Percentiles rank a stretch among this genome's conserved stretches.
phyloP scores from a whole-genome alignment of 2,113 vertebrate genomes.

The Ardeotis arabs region DNA sequence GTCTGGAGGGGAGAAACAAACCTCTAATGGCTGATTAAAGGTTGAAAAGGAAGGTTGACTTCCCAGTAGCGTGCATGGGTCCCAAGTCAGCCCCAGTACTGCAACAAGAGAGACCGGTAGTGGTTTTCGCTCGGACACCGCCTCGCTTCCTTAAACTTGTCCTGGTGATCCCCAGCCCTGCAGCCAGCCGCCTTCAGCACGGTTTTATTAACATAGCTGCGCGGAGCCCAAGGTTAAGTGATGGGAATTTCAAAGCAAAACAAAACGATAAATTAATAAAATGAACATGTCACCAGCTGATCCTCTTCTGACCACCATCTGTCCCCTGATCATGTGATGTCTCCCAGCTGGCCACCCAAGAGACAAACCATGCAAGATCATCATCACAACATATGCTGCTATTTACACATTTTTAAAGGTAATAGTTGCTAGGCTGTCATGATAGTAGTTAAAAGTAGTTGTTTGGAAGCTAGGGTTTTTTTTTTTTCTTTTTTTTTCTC shows the following conservation, averaged over 20 bases:
- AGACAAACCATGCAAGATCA: conserved; percentile 59
- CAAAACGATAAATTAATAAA: conserved; percentile 61
- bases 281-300: conserved; percentile 64
- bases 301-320: conserved; percentile 72
- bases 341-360: conserved; percentile 67
- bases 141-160: background rate
- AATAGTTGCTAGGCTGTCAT: conserved; percentile 55
- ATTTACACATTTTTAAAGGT: conserved; percentile 67
- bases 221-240: conserved; percentile 41
- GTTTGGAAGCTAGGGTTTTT: conserved; percentile 8
- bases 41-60: background rate
- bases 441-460: conserved; percentile 40
- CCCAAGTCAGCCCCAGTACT: background rate
- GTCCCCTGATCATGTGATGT: conserved; percentile 66
- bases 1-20: background rate
- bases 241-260: conserved; percentile 16
- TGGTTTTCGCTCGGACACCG: background rate
- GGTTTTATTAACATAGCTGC: background rate
- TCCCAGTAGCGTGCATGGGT: background rate
- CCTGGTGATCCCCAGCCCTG: background rate
- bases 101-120: accelerated
- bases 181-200: background rate
- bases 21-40: background rate
- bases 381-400: conserved; percentile 64
- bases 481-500: background rate